Conservation (phyloP, 2,888 invertebrate genomes). For the Syrphus vitripennis region DNA sequence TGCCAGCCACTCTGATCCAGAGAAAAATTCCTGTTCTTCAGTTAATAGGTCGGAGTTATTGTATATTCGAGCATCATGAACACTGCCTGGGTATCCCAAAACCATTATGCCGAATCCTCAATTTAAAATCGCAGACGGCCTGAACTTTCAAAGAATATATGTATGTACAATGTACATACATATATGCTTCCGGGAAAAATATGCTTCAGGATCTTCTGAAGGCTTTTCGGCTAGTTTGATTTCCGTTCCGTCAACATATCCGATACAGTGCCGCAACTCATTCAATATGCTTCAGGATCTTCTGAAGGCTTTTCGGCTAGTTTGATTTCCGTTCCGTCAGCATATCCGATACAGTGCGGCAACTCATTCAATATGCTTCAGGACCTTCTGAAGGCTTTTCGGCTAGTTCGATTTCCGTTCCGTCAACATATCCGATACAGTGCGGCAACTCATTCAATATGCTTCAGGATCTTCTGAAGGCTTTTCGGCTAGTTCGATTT, state of each 20-base stretch:
- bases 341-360: background rate
- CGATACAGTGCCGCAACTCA: background rate
- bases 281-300: conserved; percentile 36
- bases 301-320: conserved; percentile 44
- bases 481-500: conserved; percentile 59
- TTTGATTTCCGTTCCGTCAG: conserved; percentile 61
- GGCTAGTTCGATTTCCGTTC: conserved; percentile 58
- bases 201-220: conserved; percentile 40
- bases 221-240: conserved; percentile 56
- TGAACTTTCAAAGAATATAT: conserved; percentile 37
- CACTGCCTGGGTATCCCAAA: conserved; percentile 46
- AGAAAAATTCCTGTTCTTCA: conserved; percentile 25
- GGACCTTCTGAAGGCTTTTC: conserved; percentile 42
- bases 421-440: too few species aligned
- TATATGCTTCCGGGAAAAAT: conserved; percentile 50
- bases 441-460: conserved; percentile 14
- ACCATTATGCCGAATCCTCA: conserved; percentile 16
- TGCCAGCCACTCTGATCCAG: conserved; percentile 48
- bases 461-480: conserved; percentile 38
- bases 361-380: conserved; percentile 37
- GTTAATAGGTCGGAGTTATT: conserved; percentile 50
- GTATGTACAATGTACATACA: too few species aligned
- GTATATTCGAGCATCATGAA: conserved; percentile 53
- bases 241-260: too few species aligned
- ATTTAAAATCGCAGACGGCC: conserved; percentile 10